Percentiles rank a stretch among this genome's conserved stretches.
Evolutionary conservation across 2,888 invertebrate genomes (phyloP).

Genomic region (Plagodis dolabraria): DNA sequence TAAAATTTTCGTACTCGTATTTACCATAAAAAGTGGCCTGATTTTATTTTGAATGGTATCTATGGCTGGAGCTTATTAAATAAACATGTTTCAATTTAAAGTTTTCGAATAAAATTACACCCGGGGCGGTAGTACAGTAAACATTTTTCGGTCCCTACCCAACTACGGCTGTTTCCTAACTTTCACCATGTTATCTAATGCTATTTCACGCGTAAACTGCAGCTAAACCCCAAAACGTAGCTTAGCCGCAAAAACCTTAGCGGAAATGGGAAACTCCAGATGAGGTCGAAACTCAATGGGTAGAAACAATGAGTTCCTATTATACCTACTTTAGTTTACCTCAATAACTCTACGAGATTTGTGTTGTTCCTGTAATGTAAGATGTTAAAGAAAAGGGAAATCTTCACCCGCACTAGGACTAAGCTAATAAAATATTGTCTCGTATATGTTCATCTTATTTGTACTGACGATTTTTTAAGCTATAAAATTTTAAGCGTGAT

Average conservation of each 20-base stretch:
- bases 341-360: no score
- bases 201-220: slow-evolving; percentile 12
- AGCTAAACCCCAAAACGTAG: slow-evolving; percentile 13
- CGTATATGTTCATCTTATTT: no score
- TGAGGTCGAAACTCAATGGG: slow-evolving; percentile 8
- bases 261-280: slow-evolving; percentile 7
- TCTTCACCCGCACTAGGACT: no score
- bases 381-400: no score
- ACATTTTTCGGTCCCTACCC: slow-evolving; percentile 28
- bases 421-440: no score
- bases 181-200: slow-evolving; percentile 18
- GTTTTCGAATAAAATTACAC: slow-evolving; percentile 32
- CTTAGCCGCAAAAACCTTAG: neutral
- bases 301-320: slow-evolving; percentile 14
- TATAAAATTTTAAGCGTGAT: no score
- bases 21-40: no score
- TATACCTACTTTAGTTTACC: no score
- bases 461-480: no score
- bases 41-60: no score
- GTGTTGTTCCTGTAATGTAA: no score
- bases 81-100: slow-evolving; percentile 40
- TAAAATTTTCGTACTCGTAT: no score
- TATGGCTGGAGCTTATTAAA: slow-evolving; percentile 20
- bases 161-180: slow-evolving; percentile 28
- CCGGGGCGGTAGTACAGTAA: slow-evolving; percentile 27